These are phyloP conservation scores for Heteromyza rotundicornis DNA, from an alignment of 2,888 invertebrate species.

Conservation along the genomic window DNA sequence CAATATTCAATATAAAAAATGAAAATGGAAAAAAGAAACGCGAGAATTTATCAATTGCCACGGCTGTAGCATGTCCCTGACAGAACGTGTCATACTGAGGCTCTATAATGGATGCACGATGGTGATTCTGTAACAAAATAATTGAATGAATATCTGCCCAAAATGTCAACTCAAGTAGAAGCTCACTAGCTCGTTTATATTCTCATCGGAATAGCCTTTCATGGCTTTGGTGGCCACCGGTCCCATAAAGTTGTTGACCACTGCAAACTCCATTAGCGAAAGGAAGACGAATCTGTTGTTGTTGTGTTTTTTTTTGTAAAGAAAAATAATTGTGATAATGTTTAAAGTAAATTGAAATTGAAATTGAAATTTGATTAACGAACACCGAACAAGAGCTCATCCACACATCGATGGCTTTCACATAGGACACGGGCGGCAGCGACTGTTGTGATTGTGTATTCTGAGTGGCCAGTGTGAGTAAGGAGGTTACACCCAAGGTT, in stretches of 20 bases:
- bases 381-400: constrained; percentile 92
- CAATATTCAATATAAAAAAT: constrained; percentile 87
- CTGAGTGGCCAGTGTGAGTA: constrained; percentile 88
- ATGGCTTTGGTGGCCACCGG: constrained; percentile 86
- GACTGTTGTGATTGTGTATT: constrained; percentile 91
- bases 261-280: constrained; percentile 87
- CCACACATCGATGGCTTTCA: constrained; percentile 92
- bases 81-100: constrained; percentile 87
- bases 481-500: constrained; percentile 84
- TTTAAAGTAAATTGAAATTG: no score
- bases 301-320: no score
- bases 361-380: no score
- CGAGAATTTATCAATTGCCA: constrained; percentile 87
- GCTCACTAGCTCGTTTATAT: constrained; percentile 76
- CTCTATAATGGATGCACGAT: constrained; percentile 70
- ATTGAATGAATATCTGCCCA: background rate
- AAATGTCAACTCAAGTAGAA: constrained; percentile 68
- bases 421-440: constrained; percentile 88
- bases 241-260: constrained; percentile 86
- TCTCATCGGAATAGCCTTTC: constrained; percentile 90
- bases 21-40: constrained; percentile 90
- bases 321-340: no score
- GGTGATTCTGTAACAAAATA: constrained; percentile 59
- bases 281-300: no score
- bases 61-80: constrained; percentile 77